Percentiles rank a stretch among this genome's conserved stretches.
phyloP scores from a whole-genome alignment of 2,888 invertebrate genomes.

The Drosophila demipolita region DNA sequence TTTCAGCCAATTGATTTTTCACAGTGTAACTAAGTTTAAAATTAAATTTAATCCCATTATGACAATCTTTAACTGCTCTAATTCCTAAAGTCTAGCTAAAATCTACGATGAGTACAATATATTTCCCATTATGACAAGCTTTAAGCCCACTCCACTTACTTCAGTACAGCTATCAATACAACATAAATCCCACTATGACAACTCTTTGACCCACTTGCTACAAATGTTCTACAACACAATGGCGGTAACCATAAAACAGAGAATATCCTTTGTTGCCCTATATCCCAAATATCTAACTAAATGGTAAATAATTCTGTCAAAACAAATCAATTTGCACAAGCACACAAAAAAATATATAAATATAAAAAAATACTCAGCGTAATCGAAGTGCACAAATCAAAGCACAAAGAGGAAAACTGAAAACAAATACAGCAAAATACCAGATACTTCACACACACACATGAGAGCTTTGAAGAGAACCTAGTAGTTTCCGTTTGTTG shows the following conservation, averaged over 20 bases:
- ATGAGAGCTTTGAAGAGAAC: constrained; percentile 11
- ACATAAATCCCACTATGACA: background rate
- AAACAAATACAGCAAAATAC: constrained; percentile 9
- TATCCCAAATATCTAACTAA: constrained; percentile 10
- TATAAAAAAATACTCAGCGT: constrained; percentile 3
- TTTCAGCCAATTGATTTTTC: background rate
- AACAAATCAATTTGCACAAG: constrained; percentile 14
- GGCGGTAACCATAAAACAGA: background rate
- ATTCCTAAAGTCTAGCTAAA: background rate
- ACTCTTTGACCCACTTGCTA: background rate
- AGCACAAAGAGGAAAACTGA: background rate
- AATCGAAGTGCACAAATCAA: constrained; percentile 9
- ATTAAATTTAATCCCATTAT: background rate
- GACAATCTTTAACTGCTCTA: background rate
- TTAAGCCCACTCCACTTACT: too few relatives aligned
- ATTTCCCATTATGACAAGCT: background rate
- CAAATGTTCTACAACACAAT: background rate
- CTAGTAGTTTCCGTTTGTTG: constrained; percentile 13
- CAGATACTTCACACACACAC: background rate
- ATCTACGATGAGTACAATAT: background rate
- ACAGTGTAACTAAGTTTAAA: background rate
- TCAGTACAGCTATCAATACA: background rate
- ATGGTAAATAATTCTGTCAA: constrained; percentile 12
- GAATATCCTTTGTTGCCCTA: background rate
- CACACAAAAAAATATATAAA: constrained; percentile 2